A percentile compares a stretch with the other conserved stretches of the same genome.
phyloP scores from a whole-genome alignment of 2,797 vertebrate genomes.

The Megaceryle alcyon region DNA sequence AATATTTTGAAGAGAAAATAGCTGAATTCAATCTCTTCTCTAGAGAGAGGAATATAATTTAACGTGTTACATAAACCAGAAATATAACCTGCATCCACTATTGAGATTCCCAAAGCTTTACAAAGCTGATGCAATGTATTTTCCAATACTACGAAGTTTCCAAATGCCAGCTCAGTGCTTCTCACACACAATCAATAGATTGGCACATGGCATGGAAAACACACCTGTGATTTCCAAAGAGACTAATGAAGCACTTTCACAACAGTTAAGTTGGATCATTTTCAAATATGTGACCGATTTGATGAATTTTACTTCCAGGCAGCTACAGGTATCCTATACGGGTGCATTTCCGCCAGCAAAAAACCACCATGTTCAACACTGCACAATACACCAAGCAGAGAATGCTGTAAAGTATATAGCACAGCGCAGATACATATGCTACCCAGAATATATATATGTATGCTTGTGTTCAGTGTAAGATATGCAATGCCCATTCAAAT shows the following conservation, averaged over 20 bases:
- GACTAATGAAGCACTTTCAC: not conserved
- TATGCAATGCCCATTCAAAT: not conserved
- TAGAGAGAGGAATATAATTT: not conserved
- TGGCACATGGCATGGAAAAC: not conserved
- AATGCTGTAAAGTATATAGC: not conserved
- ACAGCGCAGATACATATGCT: not conserved
- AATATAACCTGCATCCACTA: not conserved
- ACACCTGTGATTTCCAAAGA: not conserved
- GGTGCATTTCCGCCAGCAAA: not conserved
- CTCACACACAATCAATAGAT: not conserved
- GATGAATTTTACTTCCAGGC: not conserved
- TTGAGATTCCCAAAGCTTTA: not conserved
- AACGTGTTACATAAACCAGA: not conserved
- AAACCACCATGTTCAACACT: not conserved
- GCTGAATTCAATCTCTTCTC: not conserved
- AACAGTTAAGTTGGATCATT: not conserved
- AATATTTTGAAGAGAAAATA: not conserved
- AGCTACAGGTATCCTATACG: not conserved
- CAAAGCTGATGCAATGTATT: constrained; percentile 9
- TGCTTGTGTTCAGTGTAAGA: not conserved
- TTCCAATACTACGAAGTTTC: not conserved
- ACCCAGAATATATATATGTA: too few species aligned
- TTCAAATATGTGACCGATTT: not conserved
- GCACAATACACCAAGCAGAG: not conserved
- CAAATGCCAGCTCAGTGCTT: constrained; percentile 1